Conservation (phyloP, 2,888 invertebrate species). For the Plagodis dolabraria region DNA sequence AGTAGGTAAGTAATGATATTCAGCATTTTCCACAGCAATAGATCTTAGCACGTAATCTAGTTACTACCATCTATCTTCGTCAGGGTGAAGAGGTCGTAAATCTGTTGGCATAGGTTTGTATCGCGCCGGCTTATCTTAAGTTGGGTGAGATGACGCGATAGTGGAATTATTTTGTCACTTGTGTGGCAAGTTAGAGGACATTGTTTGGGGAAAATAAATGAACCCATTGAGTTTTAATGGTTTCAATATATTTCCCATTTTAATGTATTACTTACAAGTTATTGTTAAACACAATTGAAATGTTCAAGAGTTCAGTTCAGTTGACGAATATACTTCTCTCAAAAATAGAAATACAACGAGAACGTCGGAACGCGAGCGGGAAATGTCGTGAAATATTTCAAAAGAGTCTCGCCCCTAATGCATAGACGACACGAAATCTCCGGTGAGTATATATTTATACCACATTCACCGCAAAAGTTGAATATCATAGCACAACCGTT, state of each 20-base stretch:
- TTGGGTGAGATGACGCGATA: constrained; percentile 34
- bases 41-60: constrained; percentile 24
- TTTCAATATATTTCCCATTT: too few relatives aligned
- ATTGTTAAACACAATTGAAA: too few relatives aligned
- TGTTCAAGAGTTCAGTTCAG: too few relatives aligned
- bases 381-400: constrained; percentile 20
- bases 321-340: too few relatives aligned
- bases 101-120: constrained; percentile 43
- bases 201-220: constrained; percentile 18
- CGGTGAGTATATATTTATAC: constrained; percentile 32
- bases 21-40: too few relatives aligned
- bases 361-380: constrained; percentile 3
- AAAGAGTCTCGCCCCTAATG: constrained; percentile 24
- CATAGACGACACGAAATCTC: constrained; percentile 27
- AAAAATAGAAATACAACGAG: not conserved
- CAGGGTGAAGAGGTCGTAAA: constrained; percentile 39
- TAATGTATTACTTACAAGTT: too few relatives aligned
- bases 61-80: constrained; percentile 48
- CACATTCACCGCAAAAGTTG: constrained; percentile 38
- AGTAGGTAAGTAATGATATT: too few relatives aligned
- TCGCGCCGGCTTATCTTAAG: constrained; percentile 25
- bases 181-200: constrained; percentile 17
- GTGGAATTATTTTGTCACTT: constrained; percentile 31
- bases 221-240: not conserved
- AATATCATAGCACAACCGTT: constrained; percentile 53